Percentiles rank a stretch among this genome's conserved stretches.
Evolutionary conservation across 2,888 invertebrate species (phyloP).

Genomic region (Gnatocerus cornutus): DNA sequence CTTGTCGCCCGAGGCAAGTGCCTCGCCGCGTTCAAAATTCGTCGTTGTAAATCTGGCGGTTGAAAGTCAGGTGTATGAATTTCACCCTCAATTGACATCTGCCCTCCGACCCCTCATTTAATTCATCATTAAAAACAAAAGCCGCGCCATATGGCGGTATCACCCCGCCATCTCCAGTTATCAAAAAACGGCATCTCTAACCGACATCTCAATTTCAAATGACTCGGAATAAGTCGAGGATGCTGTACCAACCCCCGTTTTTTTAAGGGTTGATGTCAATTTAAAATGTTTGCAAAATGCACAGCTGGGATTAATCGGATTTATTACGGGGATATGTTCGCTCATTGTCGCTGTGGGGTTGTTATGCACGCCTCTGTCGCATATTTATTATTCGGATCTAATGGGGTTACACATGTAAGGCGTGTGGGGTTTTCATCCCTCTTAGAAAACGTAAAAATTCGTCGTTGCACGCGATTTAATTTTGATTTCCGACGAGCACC

Average conservation of each 20-base stretch:
- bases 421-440: conserved; percentile 61
- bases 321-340: conserved; percentile 66
- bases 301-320: conserved; percentile 71
- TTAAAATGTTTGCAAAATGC: conserved; percentile 69
- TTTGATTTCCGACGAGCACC: conserved; percentile 58
- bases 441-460: not conserved
- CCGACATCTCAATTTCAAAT: conserved; percentile 65
- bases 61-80: conserved; percentile 63
- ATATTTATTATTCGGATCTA: conserved; percentile 63
- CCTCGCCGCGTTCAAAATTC: no score
- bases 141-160: conserved; percentile 41
- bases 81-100: conserved; percentile 61
- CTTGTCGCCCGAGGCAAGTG: no score
- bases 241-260: not conserved
- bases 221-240: conserved; percentile 62
- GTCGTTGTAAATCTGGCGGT: conserved; percentile 56
- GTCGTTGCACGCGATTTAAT: conserved; percentile 52
- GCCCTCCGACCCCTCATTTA: conserved; percentile 55
- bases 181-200: conserved; percentile 26
- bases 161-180: conserved; percentile 38
- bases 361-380: conserved; percentile 61
- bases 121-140: conserved; percentile 56
- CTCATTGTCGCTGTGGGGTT: conserved; percentile 60
- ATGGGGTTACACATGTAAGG: conserved; percentile 67
- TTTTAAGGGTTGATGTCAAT: conserved; percentile 60